Conservation (phyloP, 2,113 vertebrate species). For the Phaethornis superciliosus region DNA sequence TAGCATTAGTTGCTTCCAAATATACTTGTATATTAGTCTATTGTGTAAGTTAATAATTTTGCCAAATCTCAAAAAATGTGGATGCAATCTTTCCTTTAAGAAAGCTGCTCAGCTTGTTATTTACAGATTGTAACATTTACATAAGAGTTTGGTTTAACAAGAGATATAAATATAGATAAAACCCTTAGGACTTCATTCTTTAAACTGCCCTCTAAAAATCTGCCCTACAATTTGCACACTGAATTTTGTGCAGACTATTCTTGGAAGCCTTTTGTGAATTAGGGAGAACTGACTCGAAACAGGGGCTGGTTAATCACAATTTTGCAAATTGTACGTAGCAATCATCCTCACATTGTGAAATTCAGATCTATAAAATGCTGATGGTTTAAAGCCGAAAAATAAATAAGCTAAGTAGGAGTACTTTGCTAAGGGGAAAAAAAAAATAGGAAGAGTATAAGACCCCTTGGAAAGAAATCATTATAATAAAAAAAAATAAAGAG, state of each 20-base stretch:
- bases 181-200: constrained; percentile 82
- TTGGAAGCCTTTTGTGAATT: constrained; percentile 83
- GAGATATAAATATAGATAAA: constrained; percentile 85
- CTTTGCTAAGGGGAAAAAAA: constrained; percentile 51
- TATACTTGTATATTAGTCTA: constrained; percentile 74
- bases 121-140: constrained; percentile 84
- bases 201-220: constrained; percentile 84
- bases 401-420: constrained; percentile 79
- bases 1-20: constrained; percentile 70
- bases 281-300: constrained; percentile 79
- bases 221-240: constrained; percentile 83
- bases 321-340: constrained; percentile 84
- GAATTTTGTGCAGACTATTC: constrained; percentile 83
- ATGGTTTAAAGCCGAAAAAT: constrained; percentile 83
- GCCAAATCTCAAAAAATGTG: constrained; percentile 79
- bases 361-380: constrained; percentile 81
- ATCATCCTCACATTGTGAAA: constrained; percentile 84
- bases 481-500: constrained; percentile 51
- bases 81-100: constrained; percentile 78
- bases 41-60: constrained; percentile 80
- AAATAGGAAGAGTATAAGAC: constrained; percentile 53
- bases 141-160: constrained; percentile 83
- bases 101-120: constrained; percentile 77
- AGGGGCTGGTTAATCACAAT: constrained; percentile 84
- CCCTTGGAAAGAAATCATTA: constrained; percentile 70